Percentiles rank a stretch among this genome's conserved stretches.
Evolutionary conservation across 1,140 invertebrate genomes (phyloP).

Genomic region (Hyles euphorbiae): DNA sequence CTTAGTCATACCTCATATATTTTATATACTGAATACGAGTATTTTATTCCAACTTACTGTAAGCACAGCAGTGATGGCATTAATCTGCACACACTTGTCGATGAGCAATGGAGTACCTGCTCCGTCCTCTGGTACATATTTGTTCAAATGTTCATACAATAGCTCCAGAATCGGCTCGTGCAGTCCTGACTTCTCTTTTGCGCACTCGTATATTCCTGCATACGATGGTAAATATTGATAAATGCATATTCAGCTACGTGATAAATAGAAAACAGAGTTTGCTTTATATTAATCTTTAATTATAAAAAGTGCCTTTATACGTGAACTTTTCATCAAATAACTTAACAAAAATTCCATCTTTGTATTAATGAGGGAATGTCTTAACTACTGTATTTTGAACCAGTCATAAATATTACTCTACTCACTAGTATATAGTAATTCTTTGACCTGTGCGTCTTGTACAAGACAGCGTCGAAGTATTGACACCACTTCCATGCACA

Average conservation of each 20-base stretch:
- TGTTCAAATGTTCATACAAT: slow-evolving; percentile 69
- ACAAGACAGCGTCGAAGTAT: slow-evolving; percentile 78
- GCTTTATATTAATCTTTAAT: no score
- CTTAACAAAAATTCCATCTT: no score
- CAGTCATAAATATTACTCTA: slow-evolving; percentile 6
- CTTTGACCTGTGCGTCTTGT: slow-evolving; percentile 76
- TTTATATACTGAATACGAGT: no score
- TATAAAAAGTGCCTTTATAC: no score
- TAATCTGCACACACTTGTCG: slow-evolving; percentile 66
- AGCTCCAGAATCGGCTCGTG: slow-evolving; percentile 70
- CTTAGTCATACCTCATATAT: no score
- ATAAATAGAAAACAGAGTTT: no score
- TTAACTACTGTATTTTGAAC: no score
- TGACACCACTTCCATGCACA: slow-evolving; percentile 77
- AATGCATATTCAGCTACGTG: no score
- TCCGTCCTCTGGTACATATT: slow-evolving; percentile 59
- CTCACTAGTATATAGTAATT: slow-evolving; percentile 76
- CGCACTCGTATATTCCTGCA: slow-evolving; percentile 67
- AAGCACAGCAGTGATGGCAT: slow-evolving; percentile 47
- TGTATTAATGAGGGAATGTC: no score
- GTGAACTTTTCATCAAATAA: no score
- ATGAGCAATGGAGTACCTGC: slow-evolving; percentile 52
- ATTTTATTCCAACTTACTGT: slow-evolving; percentile 49
- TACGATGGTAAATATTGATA: not conserved
- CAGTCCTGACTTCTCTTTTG: slow-evolving; percentile 64